These are phyloP conservation scores for Nasua narica DNA, from an alignment of 2,797 vertebrate genomes.

Conservation along the genomic window DNA sequence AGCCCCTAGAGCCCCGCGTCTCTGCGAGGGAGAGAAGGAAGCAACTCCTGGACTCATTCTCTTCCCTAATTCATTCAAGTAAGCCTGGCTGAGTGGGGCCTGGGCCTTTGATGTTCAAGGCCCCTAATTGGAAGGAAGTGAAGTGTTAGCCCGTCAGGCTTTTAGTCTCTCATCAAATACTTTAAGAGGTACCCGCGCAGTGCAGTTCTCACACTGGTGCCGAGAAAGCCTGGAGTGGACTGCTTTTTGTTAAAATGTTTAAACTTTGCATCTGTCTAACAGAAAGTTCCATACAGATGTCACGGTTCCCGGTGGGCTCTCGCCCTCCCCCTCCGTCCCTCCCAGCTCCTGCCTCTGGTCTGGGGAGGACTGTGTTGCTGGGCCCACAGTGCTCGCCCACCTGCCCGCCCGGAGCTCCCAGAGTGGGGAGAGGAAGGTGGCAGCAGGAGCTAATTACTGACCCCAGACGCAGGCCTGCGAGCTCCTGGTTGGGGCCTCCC, in stretches of 20 bases:
- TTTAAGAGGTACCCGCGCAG: constrained; percentile 91
- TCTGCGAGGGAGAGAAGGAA: constrained; percentile 85
- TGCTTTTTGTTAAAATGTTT: constrained; percentile 91
- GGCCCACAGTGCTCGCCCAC: neutral
- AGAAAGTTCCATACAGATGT: constrained; percentile 73
- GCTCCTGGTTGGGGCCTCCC: constrained; percentile 70
- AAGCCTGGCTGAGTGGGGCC: constrained; percentile 89
- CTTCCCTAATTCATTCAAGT: constrained; percentile 92
- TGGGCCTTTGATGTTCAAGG: constrained; percentile 95
- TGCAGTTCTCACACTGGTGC: constrained; percentile 91
- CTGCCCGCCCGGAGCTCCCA: neutral
- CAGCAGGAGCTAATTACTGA: constrained; percentile 67
- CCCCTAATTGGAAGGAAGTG: constrained; percentile 99
- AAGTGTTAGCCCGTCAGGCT: constrained; percentile 95
- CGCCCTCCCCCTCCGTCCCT: neutral
- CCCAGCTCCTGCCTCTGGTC: neutral
- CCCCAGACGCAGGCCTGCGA: constrained; percentile 57
- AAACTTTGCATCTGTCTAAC: constrained; percentile 83
- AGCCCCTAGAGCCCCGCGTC: constrained; percentile 84
- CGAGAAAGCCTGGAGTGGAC: constrained; percentile 82
- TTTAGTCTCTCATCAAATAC: constrained; percentile 95
- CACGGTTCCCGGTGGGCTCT: constrained; percentile 64
- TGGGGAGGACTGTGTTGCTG: neutral
- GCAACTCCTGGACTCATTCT: constrained; percentile 87
- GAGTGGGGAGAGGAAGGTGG: constrained; percentile 59